Evolutionary conservation across 2,888 invertebrate species (phyloP), one percentile per base, ranked within the genome.

Genomic region (Mechanitis mazaeus): DNA sequence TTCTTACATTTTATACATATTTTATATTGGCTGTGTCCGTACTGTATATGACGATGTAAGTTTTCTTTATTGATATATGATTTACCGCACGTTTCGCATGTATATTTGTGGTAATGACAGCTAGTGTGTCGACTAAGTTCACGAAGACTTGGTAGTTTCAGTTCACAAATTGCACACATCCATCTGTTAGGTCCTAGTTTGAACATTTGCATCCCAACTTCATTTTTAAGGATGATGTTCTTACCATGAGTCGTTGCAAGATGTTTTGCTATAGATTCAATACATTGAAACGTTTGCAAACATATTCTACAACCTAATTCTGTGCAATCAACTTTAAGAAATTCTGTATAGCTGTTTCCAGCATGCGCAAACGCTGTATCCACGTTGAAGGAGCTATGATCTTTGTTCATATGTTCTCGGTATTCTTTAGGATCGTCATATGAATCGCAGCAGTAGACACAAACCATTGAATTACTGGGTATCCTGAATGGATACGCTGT

Each of bases 401-500:
- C 76, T 2, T 64, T 65, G 46, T 67, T 71, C 80, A 85, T 81
- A 64, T 87, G 87, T 3, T 70, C 64, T 62, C 85, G 76, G 70
- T 79, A 86, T 50, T 61, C 64, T 31, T 64, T 67, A 7, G 82
- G 81, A 38, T 81, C 79, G 54, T 74, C 72, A 68, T 75, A 80
- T 38, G 69, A 75, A 58, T 83, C 78, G 67, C 73, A 75, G 79
- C 84, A 85, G 71, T 78, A 84, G 59, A 84, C 81, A 71, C 86
- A 86, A 56, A 82, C 76, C 73, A 85, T 76, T 47, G 73, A 64
- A 69, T 76, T 76, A 65, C 75, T 77, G 50, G 85, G 85, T 58
- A 84, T 74, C 68, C 80, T 79, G 78, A 86, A 86, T 57, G 85
- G 85, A 72, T 79, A 84, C 67, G 78, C 80, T 55, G 85, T 85